Evolutionary conservation across 2,888 invertebrate species (phyloP).

Genomic region (Scrobipalpa atriplicella): DNA sequence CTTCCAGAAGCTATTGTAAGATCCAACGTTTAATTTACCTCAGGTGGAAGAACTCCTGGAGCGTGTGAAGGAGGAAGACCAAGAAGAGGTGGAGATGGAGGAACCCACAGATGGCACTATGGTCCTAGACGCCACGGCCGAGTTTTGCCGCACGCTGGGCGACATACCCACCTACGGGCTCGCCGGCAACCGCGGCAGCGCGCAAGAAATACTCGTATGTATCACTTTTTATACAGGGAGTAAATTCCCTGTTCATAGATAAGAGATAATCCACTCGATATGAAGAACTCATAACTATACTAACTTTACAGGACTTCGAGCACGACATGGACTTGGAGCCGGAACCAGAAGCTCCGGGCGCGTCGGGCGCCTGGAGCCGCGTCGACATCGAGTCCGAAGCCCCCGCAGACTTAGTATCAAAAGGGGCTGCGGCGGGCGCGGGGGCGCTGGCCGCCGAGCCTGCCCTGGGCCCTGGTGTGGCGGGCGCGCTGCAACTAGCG

Average conservation of each 20-base stretch:
- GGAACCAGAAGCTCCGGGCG: constrained; percentile 58
- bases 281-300: no score
- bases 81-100: constrained; percentile 57
- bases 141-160: constrained; percentile 97
- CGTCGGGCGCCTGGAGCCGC: constrained; percentile 91
- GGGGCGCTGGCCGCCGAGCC: constrained; percentile 94
- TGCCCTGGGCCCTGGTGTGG: constrained; percentile 94
- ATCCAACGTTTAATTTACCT: constrained; percentile 4
- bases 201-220: constrained; percentile 81
- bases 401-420: constrained; percentile 66
- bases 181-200: constrained; percentile 94
- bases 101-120: constrained; percentile 81
- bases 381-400: constrained; percentile 85
- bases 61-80: constrained; percentile 84
- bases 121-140: constrained; percentile 95
- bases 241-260: no score
- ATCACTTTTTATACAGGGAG: no score
- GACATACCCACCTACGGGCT: constrained; percentile 97
- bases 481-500: constrained; percentile 94
- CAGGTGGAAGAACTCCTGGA: constrained; percentile 73
- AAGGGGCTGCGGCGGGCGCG: constrained; percentile 65
- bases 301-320: constrained; percentile 58
- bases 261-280: no score
- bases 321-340: constrained; percentile 71
- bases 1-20: no score